These are phyloP conservation scores for Lytechinus pictus DNA, from an alignment of 35 echinoderm and acorn worm genomes.

Conservation along the genomic window DNA sequence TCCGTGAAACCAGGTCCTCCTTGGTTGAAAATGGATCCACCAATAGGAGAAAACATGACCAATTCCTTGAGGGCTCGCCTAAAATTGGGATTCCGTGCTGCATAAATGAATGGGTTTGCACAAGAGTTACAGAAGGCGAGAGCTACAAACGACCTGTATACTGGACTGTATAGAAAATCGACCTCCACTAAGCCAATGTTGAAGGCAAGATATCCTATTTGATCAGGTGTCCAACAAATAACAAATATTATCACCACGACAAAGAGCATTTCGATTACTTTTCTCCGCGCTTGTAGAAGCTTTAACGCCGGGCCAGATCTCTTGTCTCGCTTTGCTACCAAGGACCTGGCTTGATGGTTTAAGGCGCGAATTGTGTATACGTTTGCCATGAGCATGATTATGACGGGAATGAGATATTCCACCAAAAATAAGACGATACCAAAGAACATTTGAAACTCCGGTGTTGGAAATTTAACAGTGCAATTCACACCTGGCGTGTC, in stretches of 20 bases:
- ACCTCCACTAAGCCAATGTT: slow-evolving; percentile 24
- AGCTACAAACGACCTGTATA: slow-evolving; percentile 56
- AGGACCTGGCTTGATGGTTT: slow-evolving; percentile 50
- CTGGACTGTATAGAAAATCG: slow-evolving; percentile 47
- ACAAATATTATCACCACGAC: slow-evolving; percentile 63
- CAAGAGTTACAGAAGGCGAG: slow-evolving; percentile 79
- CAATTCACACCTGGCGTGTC: slow-evolving; percentile 44
- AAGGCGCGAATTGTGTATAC: slow-evolving; percentile 65
- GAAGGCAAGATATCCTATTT: slow-evolving; percentile 51
- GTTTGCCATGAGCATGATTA: slow-evolving; percentile 74
- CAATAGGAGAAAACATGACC: slow-evolving; percentile 40
- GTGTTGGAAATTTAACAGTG: slow-evolving; percentile 52
- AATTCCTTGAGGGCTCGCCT: slow-evolving; percentile 37
- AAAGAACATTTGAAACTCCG: slow-evolving; percentile 54
- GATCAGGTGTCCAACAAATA: slow-evolving; percentile 68
- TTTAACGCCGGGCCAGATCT: slow-evolving; percentile 44
- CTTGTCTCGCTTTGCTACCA: slow-evolving; percentile 34
- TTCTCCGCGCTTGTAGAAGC: slow-evolving; percentile 48
- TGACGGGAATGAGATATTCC: slow-evolving; percentile 81
- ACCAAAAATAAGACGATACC: slow-evolving; percentile 62
- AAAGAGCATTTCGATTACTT: slow-evolving; percentile 67
- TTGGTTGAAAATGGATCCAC: slow-evolving; percentile 37
- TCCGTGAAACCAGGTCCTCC: slow-evolving; percentile 30
- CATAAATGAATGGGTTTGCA: slow-evolving; percentile 85
- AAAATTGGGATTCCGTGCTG: slow-evolving; percentile 63